Evolutionary conservation across 1,140 invertebrate genomes (phyloP), one percentile per base, ranked within the genome.

Genomic region (Zaprionus africanus): DNA sequence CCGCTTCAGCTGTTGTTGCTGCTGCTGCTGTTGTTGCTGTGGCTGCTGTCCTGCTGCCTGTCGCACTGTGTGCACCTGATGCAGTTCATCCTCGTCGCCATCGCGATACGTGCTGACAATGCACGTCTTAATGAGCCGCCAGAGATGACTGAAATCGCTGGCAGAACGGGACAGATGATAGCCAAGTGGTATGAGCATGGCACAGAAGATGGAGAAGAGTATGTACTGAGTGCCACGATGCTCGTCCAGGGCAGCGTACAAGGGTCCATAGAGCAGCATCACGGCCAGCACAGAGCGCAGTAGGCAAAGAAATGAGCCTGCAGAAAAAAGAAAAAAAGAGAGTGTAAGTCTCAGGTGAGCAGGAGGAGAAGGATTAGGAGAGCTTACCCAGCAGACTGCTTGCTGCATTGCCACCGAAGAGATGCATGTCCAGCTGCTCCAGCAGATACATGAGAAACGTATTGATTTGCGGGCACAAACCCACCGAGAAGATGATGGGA

Each of bases 351-450:
- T 11, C 26, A 64, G 12, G 0, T 31, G 7, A 17, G 3, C 4
- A 12, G 38, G 15, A n/a, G 5, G 15, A 1, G 13, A 13, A 15
- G 15, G 5, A 41, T 0, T 7, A n/a, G 1, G 0, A 6, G 19
- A 5, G 4, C 91, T 91, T 43, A 92, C 91, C 91, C 6, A 95
- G 94, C 0, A 99, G 93, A 93, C 98, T 97, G 22, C 97, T 98
- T 6, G 97, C 97, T 0, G 98, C 98, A 92, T 98, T 99, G 4
- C 99, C 99, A 24, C 99, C 99, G 93, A 99, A 99, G 1, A 99
- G 90, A 93, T 99, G 98, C 94, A 99, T 99, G 85, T 99, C 99
- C 15, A 99, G 94, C 93, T 99, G 98, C 93, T 99, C 98, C 74
- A 99, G 94, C 12, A 98, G 92, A 93, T 99, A 99, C 96, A 99